A percentile compares a stretch with the other conserved stretches of the same genome.
phyloP scores from a whole-genome alignment of 2,888 invertebrate species.

The Gasteruption jaculator region DNA sequence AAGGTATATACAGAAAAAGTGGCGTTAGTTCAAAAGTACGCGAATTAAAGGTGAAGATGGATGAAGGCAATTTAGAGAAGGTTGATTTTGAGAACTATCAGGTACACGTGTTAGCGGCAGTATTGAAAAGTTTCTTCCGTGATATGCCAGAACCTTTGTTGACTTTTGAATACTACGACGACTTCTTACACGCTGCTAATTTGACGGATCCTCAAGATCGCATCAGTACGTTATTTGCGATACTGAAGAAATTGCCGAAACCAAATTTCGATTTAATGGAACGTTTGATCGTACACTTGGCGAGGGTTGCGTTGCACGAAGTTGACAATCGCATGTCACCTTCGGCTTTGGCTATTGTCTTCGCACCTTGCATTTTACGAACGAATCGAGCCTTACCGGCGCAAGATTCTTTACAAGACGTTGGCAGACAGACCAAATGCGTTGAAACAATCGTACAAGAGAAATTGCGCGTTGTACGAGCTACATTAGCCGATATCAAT shows the following conservation, averaged over 20 bases:
- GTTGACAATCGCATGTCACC: conserved; percentile 89
- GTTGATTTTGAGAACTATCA: conserved; percentile 75
- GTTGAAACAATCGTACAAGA: conserved; percentile 87
- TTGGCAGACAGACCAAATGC: conserved; percentile 83
- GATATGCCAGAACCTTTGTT: conserved; percentile 92
- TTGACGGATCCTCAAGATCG: conserved; percentile 77
- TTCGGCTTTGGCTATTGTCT: conserved; percentile 87
- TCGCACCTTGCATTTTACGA: conserved; percentile 89
- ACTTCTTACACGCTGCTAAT: conserved; percentile 86
- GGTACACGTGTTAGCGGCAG: conserved; percentile 86
- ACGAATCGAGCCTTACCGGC: conserved; percentile 84
- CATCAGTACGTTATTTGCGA: conserved; percentile 78
- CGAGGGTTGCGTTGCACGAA: conserved; percentile 82
- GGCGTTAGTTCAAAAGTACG: conserved; percentile 81
- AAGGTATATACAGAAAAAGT: conserved; percentile 90
- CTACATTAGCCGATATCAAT: conserved; percentile 84
- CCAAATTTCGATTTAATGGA: conserved; percentile 88
- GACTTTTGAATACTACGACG: conserved; percentile 91
- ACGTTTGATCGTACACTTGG: conserved; percentile 86
- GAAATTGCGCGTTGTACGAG: conserved; percentile 78
- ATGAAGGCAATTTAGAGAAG: conserved; percentile 68
- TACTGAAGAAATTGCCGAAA: conserved; percentile 84
- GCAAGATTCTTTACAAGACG: conserved; percentile 87
- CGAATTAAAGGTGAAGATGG: conserved; percentile 71
- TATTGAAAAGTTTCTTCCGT: conserved; percentile 82